A percentile compares a stretch with the other conserved stretches of the same genome.
phyloP scores from a whole-genome alignment of 2,113 vertebrate genomes.

The Amphiprion percula region DNA sequence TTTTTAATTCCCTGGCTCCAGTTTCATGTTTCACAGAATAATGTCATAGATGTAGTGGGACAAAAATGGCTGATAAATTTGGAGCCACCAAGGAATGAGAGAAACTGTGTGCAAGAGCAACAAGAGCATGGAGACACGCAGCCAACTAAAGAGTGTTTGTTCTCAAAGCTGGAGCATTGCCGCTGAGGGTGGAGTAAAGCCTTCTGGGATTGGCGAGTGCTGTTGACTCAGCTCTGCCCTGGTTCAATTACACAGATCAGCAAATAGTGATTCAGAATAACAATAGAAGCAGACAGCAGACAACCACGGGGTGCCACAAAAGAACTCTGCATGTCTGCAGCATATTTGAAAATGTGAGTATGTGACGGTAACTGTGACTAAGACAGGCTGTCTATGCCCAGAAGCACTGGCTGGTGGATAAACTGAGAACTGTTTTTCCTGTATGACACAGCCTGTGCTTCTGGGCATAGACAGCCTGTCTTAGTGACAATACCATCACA shows the following conservation, averaged over 20 bases:
- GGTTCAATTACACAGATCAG: constrained; percentile 68
- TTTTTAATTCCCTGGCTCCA: constrained; percentile 24
- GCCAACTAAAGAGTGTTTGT: constrained; percentile 56
- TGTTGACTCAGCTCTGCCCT: constrained; percentile 62
- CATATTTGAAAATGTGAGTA: no score
- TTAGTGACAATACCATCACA: no score
- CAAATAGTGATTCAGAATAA: constrained; percentile 48
- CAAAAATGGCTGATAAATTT: background rate
- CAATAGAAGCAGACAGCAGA: constrained; percentile 20
- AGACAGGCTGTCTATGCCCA: constrained; percentile 45
- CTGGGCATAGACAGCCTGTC: constrained; percentile 45
- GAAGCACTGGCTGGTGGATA: background rate
- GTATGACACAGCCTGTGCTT: constrained; percentile 26
- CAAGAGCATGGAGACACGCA: constrained; percentile 12
- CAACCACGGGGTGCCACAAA: no score
- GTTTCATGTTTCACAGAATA: constrained; percentile 52
- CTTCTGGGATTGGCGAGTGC: constrained; percentile 61
- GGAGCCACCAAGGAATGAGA: constrained; percentile 31
- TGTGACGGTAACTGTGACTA: no score
- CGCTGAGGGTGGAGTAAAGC: constrained; percentile 61
- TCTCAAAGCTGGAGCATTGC: constrained; percentile 65
- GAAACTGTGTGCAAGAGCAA: background rate
- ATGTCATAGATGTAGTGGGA: constrained; percentile 22
- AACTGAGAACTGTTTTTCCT: constrained; percentile 33
- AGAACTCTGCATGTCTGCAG: no score